Conservation (phyloP, 2,113 vertebrate species). For the Lasiurus borealis region DNA sequence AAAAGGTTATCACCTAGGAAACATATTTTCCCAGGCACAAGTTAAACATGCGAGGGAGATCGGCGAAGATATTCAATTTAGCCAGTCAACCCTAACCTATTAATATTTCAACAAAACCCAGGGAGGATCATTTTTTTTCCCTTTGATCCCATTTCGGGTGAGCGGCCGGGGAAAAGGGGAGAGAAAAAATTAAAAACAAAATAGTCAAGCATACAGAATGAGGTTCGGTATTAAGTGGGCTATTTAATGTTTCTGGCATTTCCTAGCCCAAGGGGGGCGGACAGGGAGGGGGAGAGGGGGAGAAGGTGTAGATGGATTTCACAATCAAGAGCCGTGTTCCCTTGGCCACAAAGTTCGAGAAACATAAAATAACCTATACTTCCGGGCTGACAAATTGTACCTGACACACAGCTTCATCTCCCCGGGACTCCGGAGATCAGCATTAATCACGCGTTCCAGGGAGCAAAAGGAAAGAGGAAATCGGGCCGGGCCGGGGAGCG, state of each 20-base stretch:
- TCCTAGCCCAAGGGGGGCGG: slow-evolving; percentile 85
- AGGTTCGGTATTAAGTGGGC: slow-evolving; percentile 97
- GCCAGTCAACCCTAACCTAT: slow-evolving; percentile 99
- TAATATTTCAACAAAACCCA: slow-evolving; percentile 99
- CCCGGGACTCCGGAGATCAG: slow-evolving; percentile 90
- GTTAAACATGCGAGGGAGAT: slow-evolving; percentile 99
- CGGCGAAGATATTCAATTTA: slow-evolving; percentile 99
- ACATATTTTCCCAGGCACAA: slow-evolving; percentile 99
- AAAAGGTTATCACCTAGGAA: slow-evolving; percentile 99
- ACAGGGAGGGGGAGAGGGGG: slow-evolving; percentile 81
- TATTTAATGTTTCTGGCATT: slow-evolving; percentile 97
- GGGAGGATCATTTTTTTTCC: slow-evolving; percentile 93
- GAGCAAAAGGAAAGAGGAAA: slow-evolving; percentile 91
- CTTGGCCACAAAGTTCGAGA: slow-evolving; percentile 94
- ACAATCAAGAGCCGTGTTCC: slow-evolving; percentile 91
- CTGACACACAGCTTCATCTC: slow-evolving; percentile 92
- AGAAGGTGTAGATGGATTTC: slow-evolving; percentile 93
- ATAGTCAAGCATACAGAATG: slow-evolving; percentile 95
- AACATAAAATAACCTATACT: slow-evolving; percentile 97
- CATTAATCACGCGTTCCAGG: slow-evolving; percentile 94
- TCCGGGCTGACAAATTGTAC: slow-evolving; percentile 94
- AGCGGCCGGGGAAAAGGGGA: slow-evolving; percentile 92
- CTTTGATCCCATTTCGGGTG: slow-evolving; percentile 99
- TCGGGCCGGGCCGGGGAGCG: slow-evolving; percentile 91
- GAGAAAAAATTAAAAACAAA: slow-evolving; percentile 92